Conservation (phyloP, 2,113 vertebrate species). For the Solea solea region DNA sequence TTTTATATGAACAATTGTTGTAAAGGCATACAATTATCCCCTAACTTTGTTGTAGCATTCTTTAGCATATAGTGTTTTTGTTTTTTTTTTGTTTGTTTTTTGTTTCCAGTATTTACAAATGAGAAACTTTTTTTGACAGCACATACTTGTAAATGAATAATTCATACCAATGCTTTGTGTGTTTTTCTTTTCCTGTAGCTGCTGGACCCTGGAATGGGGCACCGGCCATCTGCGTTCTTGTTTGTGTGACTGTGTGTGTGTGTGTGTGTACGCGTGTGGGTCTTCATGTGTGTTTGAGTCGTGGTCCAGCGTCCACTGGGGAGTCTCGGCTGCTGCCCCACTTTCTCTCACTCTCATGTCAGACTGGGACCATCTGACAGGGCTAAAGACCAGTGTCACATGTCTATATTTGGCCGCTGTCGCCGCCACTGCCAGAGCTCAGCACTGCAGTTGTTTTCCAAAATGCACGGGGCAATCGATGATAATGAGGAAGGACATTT, state of each 20-base stretch:
- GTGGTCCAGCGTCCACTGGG: slow-evolving; percentile 74
- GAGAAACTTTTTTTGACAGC: slow-evolving; percentile 52
- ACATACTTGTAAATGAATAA: slow-evolving; percentile 74
- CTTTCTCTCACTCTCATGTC: slow-evolving; percentile 76
- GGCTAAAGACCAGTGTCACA: slow-evolving; percentile 81
- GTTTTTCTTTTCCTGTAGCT: slow-evolving; percentile 46
- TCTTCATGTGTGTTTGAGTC: slow-evolving; percentile 47
- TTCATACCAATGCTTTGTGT: slow-evolving; percentile 54
- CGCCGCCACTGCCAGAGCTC: slow-evolving; percentile 70
- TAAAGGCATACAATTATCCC: no score
- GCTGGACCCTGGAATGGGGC: slow-evolving; percentile 76
- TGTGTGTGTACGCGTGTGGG: slow-evolving; percentile 18
- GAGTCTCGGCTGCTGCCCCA: slow-evolving; percentile 81
- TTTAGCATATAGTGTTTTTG: background rate
- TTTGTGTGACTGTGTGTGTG: slow-evolving; percentile 39
- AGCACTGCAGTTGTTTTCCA: slow-evolving; percentile 77
- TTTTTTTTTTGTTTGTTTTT: background rate
- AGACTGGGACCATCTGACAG: slow-evolving; percentile 81
- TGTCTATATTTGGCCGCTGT: slow-evolving; percentile 79
- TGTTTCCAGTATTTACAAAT: slow-evolving; percentile 7
- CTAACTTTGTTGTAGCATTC: no score
- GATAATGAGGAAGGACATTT: slow-evolving; percentile 83
- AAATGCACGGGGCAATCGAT: slow-evolving; percentile 77
- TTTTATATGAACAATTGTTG: background rate
- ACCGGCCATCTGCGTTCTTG: slow-evolving; percentile 78